phyloP scores from a whole-genome alignment of 1,140 invertebrate genomes.

The Drosophila sp. region DNA sequence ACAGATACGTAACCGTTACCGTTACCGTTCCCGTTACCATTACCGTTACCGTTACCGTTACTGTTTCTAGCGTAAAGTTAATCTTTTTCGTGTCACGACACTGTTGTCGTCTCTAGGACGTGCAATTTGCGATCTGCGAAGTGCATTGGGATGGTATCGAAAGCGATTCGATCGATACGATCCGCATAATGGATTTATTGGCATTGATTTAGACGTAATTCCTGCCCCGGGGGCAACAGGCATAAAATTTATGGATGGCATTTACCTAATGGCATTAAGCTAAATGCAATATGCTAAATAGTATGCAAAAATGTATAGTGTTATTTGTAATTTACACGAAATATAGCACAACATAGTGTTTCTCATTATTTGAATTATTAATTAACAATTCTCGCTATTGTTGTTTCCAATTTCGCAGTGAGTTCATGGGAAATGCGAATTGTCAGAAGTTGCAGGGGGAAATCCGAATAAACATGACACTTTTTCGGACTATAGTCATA shows the following conservation, averaged over 20 bases:
- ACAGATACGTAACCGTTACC: too few relatives aligned
- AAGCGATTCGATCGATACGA: slow-evolving; percentile 21
- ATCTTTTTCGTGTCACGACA: slow-evolving; percentile 5
- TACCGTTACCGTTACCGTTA: too few relatives aligned
- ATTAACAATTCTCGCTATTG: slow-evolving; percentile 5
- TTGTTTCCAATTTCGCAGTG: too few relatives aligned
- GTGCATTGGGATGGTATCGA: background rate
- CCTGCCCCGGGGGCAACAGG: slow-evolving; percentile 13
- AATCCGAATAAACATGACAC: background rate
- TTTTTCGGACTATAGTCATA: background rate
- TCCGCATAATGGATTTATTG: slow-evolving; percentile 71
- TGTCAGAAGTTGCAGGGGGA: background rate
- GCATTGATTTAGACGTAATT: slow-evolving; percentile 43
- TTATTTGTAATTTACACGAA: slow-evolving; percentile 76
- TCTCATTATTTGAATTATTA: slow-evolving; percentile 11
- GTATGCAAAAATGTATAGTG: slow-evolving; percentile 71
- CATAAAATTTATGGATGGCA: slow-evolving; percentile 77
- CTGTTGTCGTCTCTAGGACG: background rate
- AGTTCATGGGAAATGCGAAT: slow-evolving; percentile 7
- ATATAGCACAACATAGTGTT: slow-evolving; percentile 32
- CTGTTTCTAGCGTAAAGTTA: too few relatives aligned
- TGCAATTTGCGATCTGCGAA: background rate
- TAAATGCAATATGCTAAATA: slow-evolving; percentile 37
- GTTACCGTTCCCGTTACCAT: too few relatives aligned
- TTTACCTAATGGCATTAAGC: slow-evolving; percentile 60